A percentile compares a stretch with the other conserved stretches of the same genome.
phyloP scores from a whole-genome alignment of 2,888 invertebrate species.

The Tetragonisca angustula region DNA sequence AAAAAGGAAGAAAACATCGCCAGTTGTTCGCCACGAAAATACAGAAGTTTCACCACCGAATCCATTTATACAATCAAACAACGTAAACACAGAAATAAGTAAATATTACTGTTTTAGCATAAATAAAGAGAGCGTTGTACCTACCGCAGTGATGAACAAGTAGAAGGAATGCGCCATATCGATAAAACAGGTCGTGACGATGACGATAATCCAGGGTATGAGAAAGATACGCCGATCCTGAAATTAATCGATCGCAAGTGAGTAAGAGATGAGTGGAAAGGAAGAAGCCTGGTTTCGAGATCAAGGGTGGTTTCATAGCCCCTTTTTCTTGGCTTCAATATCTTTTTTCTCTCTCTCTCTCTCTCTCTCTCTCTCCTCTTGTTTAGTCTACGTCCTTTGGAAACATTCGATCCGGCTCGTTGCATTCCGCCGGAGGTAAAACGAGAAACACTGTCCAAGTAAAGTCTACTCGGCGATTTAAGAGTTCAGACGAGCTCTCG shows the following conservation, averaged over 20 bases:
- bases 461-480: constrained; percentile 27
- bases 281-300: neutral
- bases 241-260: constrained; percentile 73
- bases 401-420: constrained; percentile 28
- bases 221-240: constrained; percentile 90
- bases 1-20: constrained; percentile 13
- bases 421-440: constrained; percentile 16
- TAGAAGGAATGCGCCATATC: constrained; percentile 89
- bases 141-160: constrained; percentile 88
- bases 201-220: constrained; percentile 90
- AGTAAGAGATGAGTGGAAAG: constrained; percentile 16
- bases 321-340: constrained; percentile 17
- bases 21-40: neutral
- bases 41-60: neutral
- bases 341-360: neutral
- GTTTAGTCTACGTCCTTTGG: constrained; percentile 15
- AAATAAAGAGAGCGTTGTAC: constrained; percentile 69
- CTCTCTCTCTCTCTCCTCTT: neutral
- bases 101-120: too few species aligned
- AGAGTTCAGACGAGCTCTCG: constrained; percentile 22
- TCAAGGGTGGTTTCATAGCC: constrained; percentile 1
- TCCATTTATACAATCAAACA: constrained; percentile 1
- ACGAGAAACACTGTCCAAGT: constrained; percentile 14
- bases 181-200: constrained; percentile 88
- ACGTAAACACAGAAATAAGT: neutral